These are phyloP conservation scores for Mayetiola destructor DNA, from an alignment of 2,888 invertebrate species.

Conservation along the genomic window DNA sequence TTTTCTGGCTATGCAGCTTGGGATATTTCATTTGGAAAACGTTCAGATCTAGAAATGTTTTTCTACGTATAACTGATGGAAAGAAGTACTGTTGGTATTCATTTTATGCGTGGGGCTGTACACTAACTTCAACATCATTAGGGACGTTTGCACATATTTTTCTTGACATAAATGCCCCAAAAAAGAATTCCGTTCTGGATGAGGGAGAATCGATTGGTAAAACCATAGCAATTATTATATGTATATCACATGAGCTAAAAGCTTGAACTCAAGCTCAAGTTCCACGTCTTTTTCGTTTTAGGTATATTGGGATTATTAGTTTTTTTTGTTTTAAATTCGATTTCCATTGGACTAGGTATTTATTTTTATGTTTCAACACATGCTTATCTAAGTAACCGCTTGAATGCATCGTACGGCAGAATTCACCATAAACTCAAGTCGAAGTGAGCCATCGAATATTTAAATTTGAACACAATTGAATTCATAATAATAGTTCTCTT, in stretches of 20 bases:
- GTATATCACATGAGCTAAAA: background rate
- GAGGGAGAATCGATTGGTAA: conserved; percentile 60
- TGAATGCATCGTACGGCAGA: conserved; percentile 64
- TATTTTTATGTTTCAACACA: conserved; percentile 71
- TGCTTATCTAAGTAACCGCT: conserved; percentile 38
- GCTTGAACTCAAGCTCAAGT: background rate
- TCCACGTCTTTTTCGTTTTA: conserved; percentile 28
- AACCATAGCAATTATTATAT: conserved; percentile 15
- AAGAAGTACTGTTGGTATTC: conserved; percentile 80
- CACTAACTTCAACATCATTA: conserved; percentile 51
- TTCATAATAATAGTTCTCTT: conserved; percentile 7
- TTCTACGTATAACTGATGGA: conserved; percentile 68
- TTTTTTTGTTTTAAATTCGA: conserved; percentile 43
- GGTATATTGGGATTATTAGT: conserved; percentile 70
- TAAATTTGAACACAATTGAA: background rate
- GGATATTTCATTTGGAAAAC: conserved; percentile 83
- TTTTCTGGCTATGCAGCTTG: conserved; percentile 74
- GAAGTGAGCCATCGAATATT: conserved; percentile 40
- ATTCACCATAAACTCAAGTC: conserved; percentile 77
- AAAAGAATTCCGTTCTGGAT: conserved; percentile 40
- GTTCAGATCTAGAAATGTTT: conserved; percentile 73
- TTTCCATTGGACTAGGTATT: conserved; percentile 50
- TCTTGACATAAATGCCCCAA: conserved; percentile 48
- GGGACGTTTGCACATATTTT: conserved; percentile 72
- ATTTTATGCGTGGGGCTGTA: conserved; percentile 63